Evolutionary conservation across 1,140 invertebrate genomes (phyloP), one percentile per base, ranked within the genome.

Genomic region (Artemia franciscana): DNA sequence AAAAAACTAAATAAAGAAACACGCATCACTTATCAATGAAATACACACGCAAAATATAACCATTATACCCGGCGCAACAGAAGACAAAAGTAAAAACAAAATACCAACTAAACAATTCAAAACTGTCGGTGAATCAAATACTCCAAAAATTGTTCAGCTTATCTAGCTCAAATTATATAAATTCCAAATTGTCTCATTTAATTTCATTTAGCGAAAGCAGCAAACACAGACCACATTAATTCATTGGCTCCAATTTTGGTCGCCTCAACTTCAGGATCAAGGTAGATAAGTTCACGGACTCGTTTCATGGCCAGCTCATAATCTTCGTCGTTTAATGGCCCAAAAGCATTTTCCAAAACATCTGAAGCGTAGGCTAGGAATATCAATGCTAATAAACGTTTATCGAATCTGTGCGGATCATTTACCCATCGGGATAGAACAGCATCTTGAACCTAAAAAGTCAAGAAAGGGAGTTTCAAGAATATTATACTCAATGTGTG

Each of bases 271-370:
- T 99, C 95, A 73, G 95, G 90, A 74, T 99, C 94, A 59, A 98
- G 79, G 70, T 98, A 94, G 59, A 98, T 79, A 24, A 99, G 78
- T 70, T 94, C 88, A 63, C 94, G 80, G 24, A 98, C 90, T 70
- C 95, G 82, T 69, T 91, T 89, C 84, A 95, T 97, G 57, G 93
- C 95, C 64, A 98, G 76, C 77, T 99, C 95, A 72, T 98, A 99
- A 73, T 98, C 94, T 70, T 98, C 92, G 73, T 98, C 93, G 51
- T 90, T 95, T 2, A 99, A 78, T 1, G 94, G 92, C 23, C 90
- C 91, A 77, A 99, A 98, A n/a, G 96, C 96, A 76, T 99, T 99
- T 77, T 99, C 96, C 4, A 99, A 77, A 15, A 99, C 95, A 76
- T 99, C 95, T 58, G 93, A 94, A 15, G 93, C 90, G 74, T 99